These are phyloP conservation scores for Cyprinus carpio DNA, from an alignment of 2,113 vertebrate species.

Conservation along the genomic window DNA sequence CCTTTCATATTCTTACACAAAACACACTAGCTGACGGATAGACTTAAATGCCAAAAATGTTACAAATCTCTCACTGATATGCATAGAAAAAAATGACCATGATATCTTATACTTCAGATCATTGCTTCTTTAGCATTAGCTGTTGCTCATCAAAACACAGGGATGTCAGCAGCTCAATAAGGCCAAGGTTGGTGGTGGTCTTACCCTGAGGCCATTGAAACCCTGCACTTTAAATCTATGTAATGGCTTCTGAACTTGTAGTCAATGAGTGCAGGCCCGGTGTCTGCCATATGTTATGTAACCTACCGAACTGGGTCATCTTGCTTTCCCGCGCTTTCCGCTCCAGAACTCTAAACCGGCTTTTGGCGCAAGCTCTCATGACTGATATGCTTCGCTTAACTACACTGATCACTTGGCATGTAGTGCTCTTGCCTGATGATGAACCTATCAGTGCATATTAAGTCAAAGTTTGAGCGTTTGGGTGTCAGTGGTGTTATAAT, in stretches of 20 bases:
- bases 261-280: slow-evolving; percentile 56
- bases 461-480: not conserved
- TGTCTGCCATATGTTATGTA: slow-evolving; percentile 66
- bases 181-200: not conserved
- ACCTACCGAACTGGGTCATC: slow-evolving; percentile 68
- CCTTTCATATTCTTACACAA: not conserved
- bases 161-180: not conserved
- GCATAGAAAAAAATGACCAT: not conserved
- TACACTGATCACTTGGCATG: slow-evolving; percentile 18
- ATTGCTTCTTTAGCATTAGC: not conserved
- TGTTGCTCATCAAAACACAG: not conserved
- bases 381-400: slow-evolving; percentile 13
- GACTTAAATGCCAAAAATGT: not conserved
- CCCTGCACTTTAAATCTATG: slow-evolving; percentile 58
- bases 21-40: not conserved
- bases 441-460: not conserved
- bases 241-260: slow-evolving; percentile 49
- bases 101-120: not conserved
- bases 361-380: slow-evolving; percentile 3
- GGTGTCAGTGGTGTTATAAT: slow-evolving; percentile 15
- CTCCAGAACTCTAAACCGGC: slow-evolving; percentile 25
- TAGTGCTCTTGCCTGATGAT: not conserved
- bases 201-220: slow-evolving; percentile 41
- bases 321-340: slow-evolving; percentile 57
- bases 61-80: not conserved